Base-by-base conservation (phyloP, 2,113 vertebrate genomes). In the Tenebrosternarchus preto region DNA sequence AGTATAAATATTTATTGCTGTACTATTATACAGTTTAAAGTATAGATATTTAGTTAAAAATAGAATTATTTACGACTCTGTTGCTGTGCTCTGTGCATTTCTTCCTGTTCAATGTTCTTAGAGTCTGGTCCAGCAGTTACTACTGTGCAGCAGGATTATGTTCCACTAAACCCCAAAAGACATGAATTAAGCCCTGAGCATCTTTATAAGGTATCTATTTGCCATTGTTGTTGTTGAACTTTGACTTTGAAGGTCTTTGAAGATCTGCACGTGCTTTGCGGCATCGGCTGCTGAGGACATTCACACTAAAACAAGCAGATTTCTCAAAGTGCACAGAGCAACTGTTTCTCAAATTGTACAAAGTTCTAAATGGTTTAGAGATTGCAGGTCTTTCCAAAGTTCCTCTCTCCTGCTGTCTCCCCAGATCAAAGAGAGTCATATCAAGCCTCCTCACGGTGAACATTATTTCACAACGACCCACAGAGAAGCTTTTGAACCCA, bases 401-500 rank as follows among this genome's bases (percentile, higher is more conserved):
- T 36, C n/a, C 43, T 50, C 43, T 67, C 17, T 63, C 50, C 36
- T 63, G 53, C 39, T 66, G 12, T 81, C 4, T 80, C 24, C 83
- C 20, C 75, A 84, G 56, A 75, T 81, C 9, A 85, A 76, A 83
- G 53, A 79, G 74, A 85, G 70, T 66, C 75, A 86, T 71, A 70
- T 89, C 73, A 80, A 1, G 33, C 73, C 86, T 50, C 82, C 81
- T 2, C 6, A 76, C 36, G 22, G 5, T 20, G 20, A 80, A 19
- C 76, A 33, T 15, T 60, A 78, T 31, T 86, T 85, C 81, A 82
- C 70, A 78, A 89, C 71, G 66, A 85, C 73, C 56, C 33, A 83
- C 57, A 84, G n/a, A 4, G 76, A 86, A 17, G 15, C 43, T 2
- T 87, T 86, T 67, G 60, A 39, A 0, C 2, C 25, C 76, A 80